Base-by-base conservation (phyloP, 2,797 vertebrate genomes). In the Poecilia picta region DNA sequence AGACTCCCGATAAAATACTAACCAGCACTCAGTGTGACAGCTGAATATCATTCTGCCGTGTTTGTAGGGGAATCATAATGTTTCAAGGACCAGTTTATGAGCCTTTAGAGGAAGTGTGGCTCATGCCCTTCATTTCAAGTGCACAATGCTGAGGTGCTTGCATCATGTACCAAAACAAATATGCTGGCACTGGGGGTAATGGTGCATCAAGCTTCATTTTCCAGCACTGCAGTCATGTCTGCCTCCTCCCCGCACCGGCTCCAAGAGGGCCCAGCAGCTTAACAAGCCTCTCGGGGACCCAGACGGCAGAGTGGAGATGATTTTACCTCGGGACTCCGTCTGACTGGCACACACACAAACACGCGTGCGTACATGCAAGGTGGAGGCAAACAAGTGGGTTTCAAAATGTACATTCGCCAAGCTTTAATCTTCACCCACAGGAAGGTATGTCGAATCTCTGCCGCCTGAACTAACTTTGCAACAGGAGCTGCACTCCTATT, bases 111-210 rank as follows among this genome's bases (percentile, higher is more conserved):
- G 81, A 88, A 81, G 72, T 71, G 73, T 72, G 79, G 73, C 81
- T 81, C 83, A 89, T 87, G 92, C 85, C 89, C 87, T 85, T 90
- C 82, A 82, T 82, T 91, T 87, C 79, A 78, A 83, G 79, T 66
- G 79, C 78, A 55, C 72, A 71, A 79, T 68, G 23, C 85, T 41
- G 84, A 93, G 83, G 87, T 84, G 83, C 87, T 93, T 88, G 89
- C 89, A 93, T 94, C 91, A 91, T 81, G 80, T 86, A 79, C 88
- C 87, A 93, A 91, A 93, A 91, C 89, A 94, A 94, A 94, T 89
- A 92, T 75, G 87, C 89, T 85, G 92, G 88, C 91, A 84, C 83
- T 83, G 85, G 85, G 85, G 91, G 89, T 93, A 91, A 94, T 92
- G 90, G 86, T 89, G 89, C 89, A 72, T 88, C 85, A 82, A 81